These are phyloP conservation scores for Gnathonemus longibarbis DNA, from an alignment of 2,113 vertebrate species.

Conservation along the genomic window DNA sequence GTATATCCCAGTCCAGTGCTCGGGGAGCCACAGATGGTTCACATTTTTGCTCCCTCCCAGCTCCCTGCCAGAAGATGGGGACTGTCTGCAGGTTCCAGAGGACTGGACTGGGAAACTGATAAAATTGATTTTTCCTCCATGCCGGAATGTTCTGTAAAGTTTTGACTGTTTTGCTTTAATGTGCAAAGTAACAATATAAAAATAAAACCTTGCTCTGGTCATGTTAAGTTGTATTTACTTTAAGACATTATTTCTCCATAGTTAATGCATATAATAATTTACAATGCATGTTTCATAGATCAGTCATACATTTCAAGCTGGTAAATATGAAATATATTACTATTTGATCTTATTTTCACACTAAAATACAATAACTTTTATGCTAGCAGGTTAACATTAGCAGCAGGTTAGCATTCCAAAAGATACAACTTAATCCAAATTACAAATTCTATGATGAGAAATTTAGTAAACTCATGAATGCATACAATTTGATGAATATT, in stretches of 20 bases:
- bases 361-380: neutral
- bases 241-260: neutral
- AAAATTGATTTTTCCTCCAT: neutral
- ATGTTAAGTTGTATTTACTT: neutral
- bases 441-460: neutral
- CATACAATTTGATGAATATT: neutral
- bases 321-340: neutral
- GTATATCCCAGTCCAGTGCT: neutral
- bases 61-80: neutral
- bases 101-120: neutral
- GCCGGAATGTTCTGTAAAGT: neutral
- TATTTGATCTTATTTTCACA: neutral
- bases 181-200: neutral
- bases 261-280: neutral
- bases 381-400: neutral
- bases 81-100: neutral
- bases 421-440: neutral
- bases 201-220: neutral
- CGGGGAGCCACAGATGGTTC: neutral
- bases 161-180: neutral
- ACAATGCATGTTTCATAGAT: neutral
- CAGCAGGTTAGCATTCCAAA: neutral
- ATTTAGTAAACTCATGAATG: neutral
- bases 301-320: neutral
- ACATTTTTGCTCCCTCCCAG: neutral